Base-by-base conservation (phyloP, 2,797 vertebrate species). In the Etheostoma perlongum region DNA sequence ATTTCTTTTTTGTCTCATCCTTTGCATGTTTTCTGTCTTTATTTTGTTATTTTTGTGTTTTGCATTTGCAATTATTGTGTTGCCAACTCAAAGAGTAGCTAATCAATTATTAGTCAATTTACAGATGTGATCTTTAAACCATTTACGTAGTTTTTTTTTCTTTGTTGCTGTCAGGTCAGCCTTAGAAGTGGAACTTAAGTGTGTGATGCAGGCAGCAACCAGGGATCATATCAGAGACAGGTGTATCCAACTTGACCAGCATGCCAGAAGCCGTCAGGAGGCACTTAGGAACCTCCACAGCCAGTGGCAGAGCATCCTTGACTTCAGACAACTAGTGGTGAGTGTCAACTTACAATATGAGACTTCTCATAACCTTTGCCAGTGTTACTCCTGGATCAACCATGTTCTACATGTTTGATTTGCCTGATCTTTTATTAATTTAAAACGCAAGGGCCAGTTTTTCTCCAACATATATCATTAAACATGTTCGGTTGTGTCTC, bases 241-340 rank as follows among this genome's bases (percentile, higher is more conserved):
- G 60, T 96, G 94, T 33, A 74, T 85, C 30, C 79, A 85, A n/a
- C 87, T 95, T 5, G 90, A 94, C 68, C 89, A 91, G 44, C 82
- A 86, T 14, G 88, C 90, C 19, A 90, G 83, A 36, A 88, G 87
- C 62, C 85, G 78, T 16, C 94, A 94, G 25, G 88, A 94, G 13
- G 93, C 87, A 0, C 83, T 95, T 4, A 82, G 79, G 27, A 88
- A 54, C 47, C 92, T 96, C 27, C 92, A 75, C 49, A 85, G 79
- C 18, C 94, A 96, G 79, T 94, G 95, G 91, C 92, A 95, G 64
- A 92, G 90, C 68, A 93, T 96, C 79, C 82, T 94, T 87, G 94
- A 95, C 78, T 95, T 95, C 79, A 92, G 95, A 78, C 87, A 89
- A 18, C 88, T 94, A 47, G 94, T 96, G 94, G 96, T 96, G 69